These are phyloP conservation scores for Agrilus cyanescens DNA, from an alignment of 2,888 invertebrate genomes.

Conservation along the genomic window DNA sequence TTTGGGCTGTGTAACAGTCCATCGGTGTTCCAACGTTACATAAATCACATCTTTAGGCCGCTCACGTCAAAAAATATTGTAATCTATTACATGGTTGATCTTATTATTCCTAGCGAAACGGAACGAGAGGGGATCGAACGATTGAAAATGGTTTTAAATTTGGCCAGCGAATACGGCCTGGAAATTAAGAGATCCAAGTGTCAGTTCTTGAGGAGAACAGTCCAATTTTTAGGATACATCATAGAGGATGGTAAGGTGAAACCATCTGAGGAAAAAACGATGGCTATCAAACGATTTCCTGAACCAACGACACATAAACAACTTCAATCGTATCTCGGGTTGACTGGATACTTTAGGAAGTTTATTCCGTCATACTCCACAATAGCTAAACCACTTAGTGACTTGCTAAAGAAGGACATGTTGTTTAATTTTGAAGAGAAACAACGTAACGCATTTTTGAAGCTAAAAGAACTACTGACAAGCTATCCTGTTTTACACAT, in stretches of 20 bases:
- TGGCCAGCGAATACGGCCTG: constrained; percentile 21
- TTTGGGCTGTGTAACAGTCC: constrained; percentile 2
- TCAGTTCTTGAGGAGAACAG: constrained; percentile 20
- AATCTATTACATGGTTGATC: constrained; percentile 16
- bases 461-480: constrained; percentile 12
- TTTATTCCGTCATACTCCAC: constrained; percentile 21
- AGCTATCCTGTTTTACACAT: constrained; percentile 13
- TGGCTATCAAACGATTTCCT: no score
- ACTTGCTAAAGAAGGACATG: no score
- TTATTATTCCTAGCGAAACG: constrained; percentile 11
- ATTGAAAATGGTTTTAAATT: no score
- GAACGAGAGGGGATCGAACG: constrained; percentile 16
- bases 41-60: not conserved
- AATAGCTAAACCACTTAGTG: constrained; percentile 23
- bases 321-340: no score
- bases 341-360: constrained; percentile 25
- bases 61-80: not conserved
- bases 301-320: no score
- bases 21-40: not conserved
- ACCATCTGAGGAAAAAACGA: no score
- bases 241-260: no score
- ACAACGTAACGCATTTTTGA: constrained; percentile 11
- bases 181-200: constrained; percentile 27
- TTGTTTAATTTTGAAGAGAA: constrained; percentile 11
- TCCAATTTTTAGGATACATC: constrained; percentile 14